These are phyloP conservation scores for Onthophagus sagittarius DNA, from an alignment of 2,888 invertebrate species.

Conservation along the genomic window DNA sequence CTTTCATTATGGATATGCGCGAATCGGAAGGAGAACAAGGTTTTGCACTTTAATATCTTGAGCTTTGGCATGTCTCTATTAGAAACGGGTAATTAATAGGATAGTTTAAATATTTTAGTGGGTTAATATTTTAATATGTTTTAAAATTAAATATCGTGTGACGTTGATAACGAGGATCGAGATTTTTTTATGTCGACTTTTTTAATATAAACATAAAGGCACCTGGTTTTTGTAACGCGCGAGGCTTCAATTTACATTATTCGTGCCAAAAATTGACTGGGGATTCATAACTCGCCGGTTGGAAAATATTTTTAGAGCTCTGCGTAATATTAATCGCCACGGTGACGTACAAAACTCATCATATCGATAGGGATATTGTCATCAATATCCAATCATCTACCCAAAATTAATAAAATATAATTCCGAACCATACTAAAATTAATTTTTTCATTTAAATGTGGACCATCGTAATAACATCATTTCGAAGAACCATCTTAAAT, in stretches of 20 bases:
- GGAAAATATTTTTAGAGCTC: slow-evolving; percentile 2
- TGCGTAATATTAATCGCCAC: slow-evolving; percentile 12
- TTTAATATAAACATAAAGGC: slow-evolving; percentile 4
- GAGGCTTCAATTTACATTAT: slow-evolving; percentile 1
- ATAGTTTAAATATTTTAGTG: neutral
- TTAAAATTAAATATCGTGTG: neutral
- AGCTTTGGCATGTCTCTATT: neutral
- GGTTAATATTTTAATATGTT: neutral
- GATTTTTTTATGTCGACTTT: neutral
- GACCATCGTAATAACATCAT: neutral
- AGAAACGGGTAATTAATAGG: neutral
- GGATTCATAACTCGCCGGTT: neutral
- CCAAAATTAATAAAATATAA: neutral
- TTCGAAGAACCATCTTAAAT: neutral
- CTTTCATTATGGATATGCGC: neutral
- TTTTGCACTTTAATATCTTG: neutral
- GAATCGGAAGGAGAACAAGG: neutral
- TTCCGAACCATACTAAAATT: no score
- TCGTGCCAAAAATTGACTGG: slow-evolving; percentile 1
- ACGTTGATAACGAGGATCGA: slow-evolving; percentile 1
- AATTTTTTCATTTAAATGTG: neutral
- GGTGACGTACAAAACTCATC: neutral
- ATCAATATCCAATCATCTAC: neutral
- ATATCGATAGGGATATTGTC: neutral
- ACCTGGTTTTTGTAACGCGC: slow-evolving; percentile 8